Evolutionary conservation across 2,113 vertebrate species (phyloP), one percentile per base, ranked within the genome.

Genomic region (Gallinago media): DNA sequence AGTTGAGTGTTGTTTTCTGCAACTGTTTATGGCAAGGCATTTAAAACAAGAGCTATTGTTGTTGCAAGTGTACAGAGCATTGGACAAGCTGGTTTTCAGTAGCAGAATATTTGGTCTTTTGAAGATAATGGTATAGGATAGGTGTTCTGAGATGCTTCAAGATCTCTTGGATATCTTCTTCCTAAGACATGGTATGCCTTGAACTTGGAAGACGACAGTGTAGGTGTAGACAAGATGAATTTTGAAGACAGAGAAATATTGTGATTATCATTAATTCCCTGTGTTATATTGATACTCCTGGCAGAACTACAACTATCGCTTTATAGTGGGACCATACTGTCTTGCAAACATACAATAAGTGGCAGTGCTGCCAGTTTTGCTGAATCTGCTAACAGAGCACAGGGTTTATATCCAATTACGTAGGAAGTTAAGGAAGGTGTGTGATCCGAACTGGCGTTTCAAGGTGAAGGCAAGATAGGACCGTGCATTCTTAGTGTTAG

Each of bases 381-480:
- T 49, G 31, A 63, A 9, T 40, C 40, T 71, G 0, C 46, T 74
- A 23, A 8, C 16, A 26, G 34, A 34, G 34, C 19, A 2, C 12
- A 8, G 0, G 8, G n/a, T 32, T 6, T 47, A 3, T 23, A 6
- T 67, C 8, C 1, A 3, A 8, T 38, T 52, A 62, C 4, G 2
- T 36, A 26, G 32, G 58, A 68, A 25, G 26, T 16, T 31, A 11
- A 62, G n/a, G 59, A 59, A 44, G 17, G 38, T 19, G 3, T 5
- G 4, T 36, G 22, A 38, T 40, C 79, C 34, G 31, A 54, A 3
- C 55, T 84, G 77, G 0, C 6, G 0, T 73, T 66, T 62, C 56
- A 77, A 71, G 52, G 55, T 47, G 61, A 47, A 46, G 29, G 40
- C 6, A 59, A 27, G 49, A 31, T 22, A 55, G 66, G 25, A 22